These are phyloP conservation scores for Sialis fuliginosa DNA, from an alignment of 2,888 invertebrate genomes.

Conservation along the genomic window DNA sequence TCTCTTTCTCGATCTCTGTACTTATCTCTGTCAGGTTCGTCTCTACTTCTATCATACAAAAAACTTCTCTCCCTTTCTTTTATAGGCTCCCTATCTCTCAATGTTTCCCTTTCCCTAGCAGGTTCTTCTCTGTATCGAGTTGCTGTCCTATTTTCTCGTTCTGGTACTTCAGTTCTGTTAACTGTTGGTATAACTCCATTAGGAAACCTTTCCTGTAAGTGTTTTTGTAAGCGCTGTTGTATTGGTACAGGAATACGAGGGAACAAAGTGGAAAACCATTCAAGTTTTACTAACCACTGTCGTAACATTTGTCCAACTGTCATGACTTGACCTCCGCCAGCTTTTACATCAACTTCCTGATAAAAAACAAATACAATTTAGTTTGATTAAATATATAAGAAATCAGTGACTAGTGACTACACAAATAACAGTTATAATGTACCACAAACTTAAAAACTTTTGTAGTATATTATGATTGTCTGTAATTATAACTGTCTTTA, in stretches of 20 bases:
- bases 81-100: constrained; percentile 3
- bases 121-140: constrained; percentile 7
- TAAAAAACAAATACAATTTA: constrained; percentile 9
- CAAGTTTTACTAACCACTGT: constrained; percentile 86
- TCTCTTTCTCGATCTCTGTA: constrained; percentile 14
- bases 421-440: no score
- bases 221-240: constrained; percentile 74
- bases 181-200: constrained; percentile 11
- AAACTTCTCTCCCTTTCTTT: constrained; percentile 1
- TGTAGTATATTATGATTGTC: no score
- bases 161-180: constrained; percentile 6
- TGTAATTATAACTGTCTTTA: no score
- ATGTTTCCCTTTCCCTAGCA: constrained; percentile 13
- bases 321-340: constrained; percentile 88
- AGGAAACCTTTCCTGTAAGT: constrained; percentile 34
- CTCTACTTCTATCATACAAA: background rate
- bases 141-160: constrained; percentile 5
- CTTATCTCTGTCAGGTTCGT: constrained; percentile 14
- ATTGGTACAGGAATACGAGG: constrained; percentile 98
- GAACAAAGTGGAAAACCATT: constrained; percentile 98
- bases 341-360: constrained; percentile 91
- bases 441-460: no score
- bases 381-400: background rate
- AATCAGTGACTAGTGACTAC: no score
- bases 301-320: constrained; percentile 84